A percentile compares a stretch with the other conserved stretches of the same genome.
Evolutionary conservation across 1,140 invertebrate species (phyloP).

Genomic region (Drosophila neocordata): DNA sequence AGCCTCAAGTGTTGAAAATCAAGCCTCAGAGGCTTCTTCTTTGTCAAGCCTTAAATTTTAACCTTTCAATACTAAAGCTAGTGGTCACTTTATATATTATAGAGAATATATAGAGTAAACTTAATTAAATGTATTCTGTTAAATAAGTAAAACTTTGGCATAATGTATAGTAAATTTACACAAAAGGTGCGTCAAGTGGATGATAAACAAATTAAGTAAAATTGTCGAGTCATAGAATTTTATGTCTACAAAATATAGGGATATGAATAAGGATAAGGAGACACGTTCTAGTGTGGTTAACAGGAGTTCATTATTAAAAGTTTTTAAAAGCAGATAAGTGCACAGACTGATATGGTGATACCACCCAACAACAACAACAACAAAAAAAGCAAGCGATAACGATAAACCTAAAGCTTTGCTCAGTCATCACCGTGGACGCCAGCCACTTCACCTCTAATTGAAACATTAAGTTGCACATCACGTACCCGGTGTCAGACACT

Average conservation of each 20-base stretch:
- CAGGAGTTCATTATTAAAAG: conserved; percentile 82
- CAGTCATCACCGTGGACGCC: conserved; percentile 41
- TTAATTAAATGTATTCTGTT: not conserved
- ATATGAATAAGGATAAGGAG: conserved; percentile 12
- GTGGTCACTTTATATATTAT: not conserved
- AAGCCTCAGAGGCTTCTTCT: conserved; percentile 29
- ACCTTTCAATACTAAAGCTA: conserved; percentile 10
- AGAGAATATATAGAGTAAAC: too few species aligned
- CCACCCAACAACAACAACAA: conserved; percentile 30
- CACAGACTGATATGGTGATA: conserved; percentile 78
- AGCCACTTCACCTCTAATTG: conserved; percentile 82
- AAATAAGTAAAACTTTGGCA: not conserved
- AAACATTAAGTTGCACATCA: conserved; percentile 83
- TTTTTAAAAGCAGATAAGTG: conserved; percentile 82
- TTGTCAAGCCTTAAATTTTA: conserved; percentile 45
- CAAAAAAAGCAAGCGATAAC: conserved; percentile 47
- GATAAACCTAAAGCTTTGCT: conserved; percentile 38
- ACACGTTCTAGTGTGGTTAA: conserved; percentile 67
- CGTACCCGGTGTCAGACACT: conserved; percentile 82
- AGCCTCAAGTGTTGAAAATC: not conserved
- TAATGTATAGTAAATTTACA: conserved; percentile 19
- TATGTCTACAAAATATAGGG: not conserved
- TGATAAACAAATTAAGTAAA: conserved; percentile 64
- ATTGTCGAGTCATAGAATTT: conserved; percentile 59
- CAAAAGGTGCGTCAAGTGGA: conserved; percentile 46